These are phyloP conservation scores for Phasianus colchicus DNA, from an alignment of 2,113 vertebrate species.

Conservation along the genomic window DNA sequence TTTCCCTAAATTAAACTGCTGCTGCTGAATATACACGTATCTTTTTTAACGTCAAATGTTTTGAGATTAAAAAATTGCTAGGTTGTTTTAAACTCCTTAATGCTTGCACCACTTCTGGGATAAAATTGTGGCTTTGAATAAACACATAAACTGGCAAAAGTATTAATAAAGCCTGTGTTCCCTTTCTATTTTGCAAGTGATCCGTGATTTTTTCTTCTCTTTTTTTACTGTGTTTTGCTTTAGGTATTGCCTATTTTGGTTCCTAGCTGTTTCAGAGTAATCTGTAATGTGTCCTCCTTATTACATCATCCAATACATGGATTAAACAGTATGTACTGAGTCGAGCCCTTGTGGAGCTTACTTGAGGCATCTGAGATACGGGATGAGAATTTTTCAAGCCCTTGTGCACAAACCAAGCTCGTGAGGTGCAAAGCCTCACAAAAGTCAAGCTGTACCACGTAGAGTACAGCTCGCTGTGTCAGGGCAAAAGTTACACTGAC, in stretches of 20 bases:
- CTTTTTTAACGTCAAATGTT: neutral
- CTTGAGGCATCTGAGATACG: accelerated
- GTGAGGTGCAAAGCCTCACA: neutral
- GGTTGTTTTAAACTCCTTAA: neutral
- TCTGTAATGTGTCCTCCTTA: neutral
- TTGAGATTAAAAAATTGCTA: neutral
- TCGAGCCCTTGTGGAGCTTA: accelerated
- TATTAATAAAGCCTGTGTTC: neutral
- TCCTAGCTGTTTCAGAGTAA: neutral
- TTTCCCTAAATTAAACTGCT: neutral
- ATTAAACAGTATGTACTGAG: neutral
- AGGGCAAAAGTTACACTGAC: accelerated
- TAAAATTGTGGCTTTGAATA: neutral
- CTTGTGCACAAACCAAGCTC: accelerated
- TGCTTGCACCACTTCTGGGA: neutral
- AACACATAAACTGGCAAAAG: neutral
- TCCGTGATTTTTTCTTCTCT: neutral
- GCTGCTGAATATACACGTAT: accelerated
- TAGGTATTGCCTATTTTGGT: neutral
- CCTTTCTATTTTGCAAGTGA: accelerated
- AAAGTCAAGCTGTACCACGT: neutral
- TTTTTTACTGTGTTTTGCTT: accelerated
- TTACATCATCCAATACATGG: neutral
- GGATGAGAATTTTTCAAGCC: no score
- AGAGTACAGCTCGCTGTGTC: neutral